Evolutionary conservation across 2,113 vertebrate genomes (phyloP).

Genomic region (Festucalex cinctus): DNA sequence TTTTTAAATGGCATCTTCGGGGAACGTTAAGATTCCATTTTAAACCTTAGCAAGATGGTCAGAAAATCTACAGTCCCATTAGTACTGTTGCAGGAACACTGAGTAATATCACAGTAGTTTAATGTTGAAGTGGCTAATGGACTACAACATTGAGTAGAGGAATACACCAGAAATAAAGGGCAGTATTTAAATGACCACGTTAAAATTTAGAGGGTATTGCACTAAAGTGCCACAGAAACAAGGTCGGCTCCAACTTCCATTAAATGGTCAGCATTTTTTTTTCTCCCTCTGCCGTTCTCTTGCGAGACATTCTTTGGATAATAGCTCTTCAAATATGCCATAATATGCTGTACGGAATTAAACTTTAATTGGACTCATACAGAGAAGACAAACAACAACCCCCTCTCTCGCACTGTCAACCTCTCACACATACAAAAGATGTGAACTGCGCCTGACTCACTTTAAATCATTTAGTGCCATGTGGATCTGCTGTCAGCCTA

Average conservation of each 20-base stretch:
- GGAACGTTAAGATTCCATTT: background rate
- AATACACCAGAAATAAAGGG: background rate
- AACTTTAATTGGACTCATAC: slow-evolving; percentile 25
- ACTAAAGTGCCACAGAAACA: background rate
- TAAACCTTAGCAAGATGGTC: background rate
- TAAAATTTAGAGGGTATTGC: background rate
- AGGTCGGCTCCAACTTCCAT: background rate
- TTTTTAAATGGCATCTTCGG: too few species aligned
- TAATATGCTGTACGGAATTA: slow-evolving; percentile 8
- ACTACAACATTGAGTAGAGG: background rate
- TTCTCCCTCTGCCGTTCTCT: background rate
- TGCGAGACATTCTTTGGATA: slow-evolving; percentile 18
- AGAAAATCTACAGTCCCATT: background rate
- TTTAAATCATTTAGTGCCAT: slow-evolving; percentile 7
- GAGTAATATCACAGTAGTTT: background rate
- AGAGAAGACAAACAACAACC: slow-evolving; percentile 19
- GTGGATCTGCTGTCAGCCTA: slow-evolving; percentile 1
- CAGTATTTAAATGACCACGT: background rate
- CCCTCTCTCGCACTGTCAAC: background rate
- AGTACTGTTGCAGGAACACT: background rate
- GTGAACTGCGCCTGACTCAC: slow-evolving; percentile 11
- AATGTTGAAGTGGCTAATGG: background rate
- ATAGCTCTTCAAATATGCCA: slow-evolving; percentile 5
- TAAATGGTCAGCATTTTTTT: background rate
- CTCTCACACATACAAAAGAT: slow-evolving; percentile 8